Evolutionary conservation across 1,140 invertebrate genomes (phyloP).

Genomic region (Epicauta chinensis): DNA sequence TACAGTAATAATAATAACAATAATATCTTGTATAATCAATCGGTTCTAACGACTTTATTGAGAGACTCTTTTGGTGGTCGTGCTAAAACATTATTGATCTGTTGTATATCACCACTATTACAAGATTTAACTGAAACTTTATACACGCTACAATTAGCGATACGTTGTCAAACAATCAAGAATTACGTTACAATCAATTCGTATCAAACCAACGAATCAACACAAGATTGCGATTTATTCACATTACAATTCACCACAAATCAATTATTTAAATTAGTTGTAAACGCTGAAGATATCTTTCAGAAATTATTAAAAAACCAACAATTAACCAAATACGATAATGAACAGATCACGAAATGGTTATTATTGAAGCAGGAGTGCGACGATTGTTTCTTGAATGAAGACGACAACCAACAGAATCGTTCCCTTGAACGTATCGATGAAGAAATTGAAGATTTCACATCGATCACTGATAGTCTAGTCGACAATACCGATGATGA

Average conservation of each 20-base stretch:
- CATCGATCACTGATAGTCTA: constrained; percentile 40
- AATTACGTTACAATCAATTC: constrained; percentile 63
- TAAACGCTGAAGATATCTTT: constrained; percentile 77
- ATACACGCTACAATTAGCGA: constrained; percentile 54
- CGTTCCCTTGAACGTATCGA: constrained; percentile 57
- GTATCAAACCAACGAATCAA: constrained; percentile 57
- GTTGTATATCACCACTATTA: constrained; percentile 56
- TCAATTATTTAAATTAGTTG: constrained; percentile 74
- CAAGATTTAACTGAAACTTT: constrained; percentile 56
- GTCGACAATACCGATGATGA: constrained; percentile 43
- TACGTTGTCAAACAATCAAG: constrained; percentile 54
- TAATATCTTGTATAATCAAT: constrained; percentile 51
- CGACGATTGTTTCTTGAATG: constrained; percentile 66
- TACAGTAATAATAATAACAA: constrained; percentile 46
- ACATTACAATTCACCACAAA: constrained; percentile 73
- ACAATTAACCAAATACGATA: constrained; percentile 57
- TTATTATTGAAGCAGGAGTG: constrained; percentile 77
- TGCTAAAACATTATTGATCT: constrained; percentile 59
- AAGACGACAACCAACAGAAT: constrained; percentile 46
- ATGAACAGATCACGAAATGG: constrained; percentile 79
- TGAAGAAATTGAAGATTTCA: constrained; percentile 50
- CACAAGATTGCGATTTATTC: constrained; percentile 51
- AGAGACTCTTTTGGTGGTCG: constrained; percentile 63
- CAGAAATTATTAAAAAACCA: constrained; percentile 57
- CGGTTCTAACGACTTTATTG: constrained; percentile 57